Base-by-base conservation (phyloP, 1,140 invertebrate species). In the Carposina sasakii region DNA sequence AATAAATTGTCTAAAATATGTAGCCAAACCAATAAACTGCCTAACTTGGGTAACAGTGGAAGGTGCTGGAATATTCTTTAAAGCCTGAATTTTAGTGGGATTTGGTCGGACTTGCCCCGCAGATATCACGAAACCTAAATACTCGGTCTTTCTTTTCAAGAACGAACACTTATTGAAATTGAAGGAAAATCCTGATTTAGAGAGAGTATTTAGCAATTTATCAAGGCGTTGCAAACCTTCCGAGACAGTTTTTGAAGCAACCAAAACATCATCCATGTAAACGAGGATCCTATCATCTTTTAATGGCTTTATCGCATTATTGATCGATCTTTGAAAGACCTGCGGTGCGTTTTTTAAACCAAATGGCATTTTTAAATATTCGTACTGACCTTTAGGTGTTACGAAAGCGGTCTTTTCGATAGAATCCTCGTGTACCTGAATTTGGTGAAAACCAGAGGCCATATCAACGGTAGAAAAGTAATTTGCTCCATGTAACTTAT, bases 401-500 rank as follows among this genome's bases (percentile, higher is more conserved):
- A 68, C 49, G 36, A 76, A 76, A 13, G 68, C 48, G 6, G 65
- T 68, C 30, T 68, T 57, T n/a, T 60, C 52, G 22, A 67, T 61
- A 0, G 62, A 67, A 3, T 64, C 42, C 22, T 54, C 17, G 3
- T 53, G 15, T 1, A 76, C 26, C 10, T 57, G 52, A 9, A 88
- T 66, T 48, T 88, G 83, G 57, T 72, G 84, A 51, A 81, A 87
- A 0, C 85, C 85, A 23, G 55, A 65, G 0, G 49, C 49, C 8
- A 84, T 40, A 54, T 87, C 81, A 1, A 87, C 20, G 21, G 15
- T 30, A n/a, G 28, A 36, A 50, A 49, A 57, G 50, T 44, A 60
- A 48, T 52, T 48, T 36, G 36, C 47, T 12, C 44, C 44, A 9
- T 31, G 12, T 8, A 60, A 49, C 13, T 52, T 26, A 53, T 84